Conservation (phyloP, 2,797 vertebrate species). For the Lophotriccus pileatus region DNA sequence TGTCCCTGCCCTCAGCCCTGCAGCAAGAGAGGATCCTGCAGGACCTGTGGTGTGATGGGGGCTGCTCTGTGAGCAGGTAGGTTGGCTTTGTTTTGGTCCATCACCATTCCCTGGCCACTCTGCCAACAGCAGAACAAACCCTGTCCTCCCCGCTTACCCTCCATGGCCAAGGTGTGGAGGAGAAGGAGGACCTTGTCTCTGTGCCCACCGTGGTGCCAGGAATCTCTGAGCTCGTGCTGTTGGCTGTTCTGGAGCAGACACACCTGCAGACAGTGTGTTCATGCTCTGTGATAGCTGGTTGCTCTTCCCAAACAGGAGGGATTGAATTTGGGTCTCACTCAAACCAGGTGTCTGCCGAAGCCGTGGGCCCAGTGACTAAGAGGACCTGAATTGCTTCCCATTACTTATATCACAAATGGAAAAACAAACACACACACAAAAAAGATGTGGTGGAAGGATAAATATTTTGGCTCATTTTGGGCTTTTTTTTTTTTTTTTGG, state of each 20-base stretch:
- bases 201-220: background rate
- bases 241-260: background rate
- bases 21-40: background rate
- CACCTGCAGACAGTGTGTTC: background rate
- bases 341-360: background rate
- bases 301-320: background rate
- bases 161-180: background rate
- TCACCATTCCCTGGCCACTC: rapidly evolving
- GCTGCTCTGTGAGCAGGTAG: background rate
- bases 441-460: constrained; percentile 29
- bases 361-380: background rate
- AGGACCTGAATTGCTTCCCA: background rate
- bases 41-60: background rate
- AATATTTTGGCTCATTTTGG: constrained; percentile 53
- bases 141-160: background rate
- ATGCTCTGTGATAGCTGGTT: rapidly evolving
- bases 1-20: background rate
- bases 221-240: background rate
- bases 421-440: constrained; percentile 30
- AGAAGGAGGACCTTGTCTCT: background rate
- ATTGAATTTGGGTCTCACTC: background rate
- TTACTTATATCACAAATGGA: background rate
- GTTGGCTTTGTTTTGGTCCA: background rate
- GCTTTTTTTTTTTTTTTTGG: background rate
- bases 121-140: rapidly evolving